Conservation (phyloP, 2,888 invertebrate species). For the Automeris io region DNA sequence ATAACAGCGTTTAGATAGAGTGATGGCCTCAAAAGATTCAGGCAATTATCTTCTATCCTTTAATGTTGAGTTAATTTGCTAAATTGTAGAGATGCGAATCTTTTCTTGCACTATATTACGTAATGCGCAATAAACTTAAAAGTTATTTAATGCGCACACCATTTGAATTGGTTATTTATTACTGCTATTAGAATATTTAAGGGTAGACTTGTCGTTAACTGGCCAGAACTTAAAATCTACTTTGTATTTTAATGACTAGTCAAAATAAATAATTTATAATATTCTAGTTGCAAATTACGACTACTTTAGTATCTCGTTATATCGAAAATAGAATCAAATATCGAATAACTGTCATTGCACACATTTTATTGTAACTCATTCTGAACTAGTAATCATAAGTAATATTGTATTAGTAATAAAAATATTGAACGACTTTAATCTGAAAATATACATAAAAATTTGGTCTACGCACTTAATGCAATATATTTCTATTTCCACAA, state of each 20-base stretch:
- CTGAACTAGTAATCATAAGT: too few species aligned
- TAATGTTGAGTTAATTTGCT: constrained; percentile 1
- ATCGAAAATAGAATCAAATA: too few species aligned
- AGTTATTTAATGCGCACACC: background rate
- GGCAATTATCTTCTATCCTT: background rate
- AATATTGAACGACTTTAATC: background rate
- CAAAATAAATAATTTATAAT: background rate
- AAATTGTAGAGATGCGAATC: constrained; percentile 1
- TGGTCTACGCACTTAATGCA: constrained; percentile 30
- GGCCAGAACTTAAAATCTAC: too few species aligned
- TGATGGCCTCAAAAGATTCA: constrained; percentile 7
- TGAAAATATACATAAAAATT: constrained; percentile 10
- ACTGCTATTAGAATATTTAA: background rate
- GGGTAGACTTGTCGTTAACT: background rate
- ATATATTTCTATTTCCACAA: constrained; percentile 41
- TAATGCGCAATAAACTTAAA: background rate
- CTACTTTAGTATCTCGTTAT: too few species aligned
- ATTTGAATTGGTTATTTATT: background rate
- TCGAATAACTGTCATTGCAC: too few species aligned
- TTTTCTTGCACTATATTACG: background rate
- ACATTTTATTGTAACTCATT: too few species aligned
- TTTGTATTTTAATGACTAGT: background rate
- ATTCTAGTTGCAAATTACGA: too few species aligned
- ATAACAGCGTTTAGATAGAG: constrained; percentile 1
- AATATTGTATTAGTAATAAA: too few species aligned